Evolutionary conservation across 1,140 invertebrate species (phyloP).

Genomic region (Drosophila eugracilis): DNA sequence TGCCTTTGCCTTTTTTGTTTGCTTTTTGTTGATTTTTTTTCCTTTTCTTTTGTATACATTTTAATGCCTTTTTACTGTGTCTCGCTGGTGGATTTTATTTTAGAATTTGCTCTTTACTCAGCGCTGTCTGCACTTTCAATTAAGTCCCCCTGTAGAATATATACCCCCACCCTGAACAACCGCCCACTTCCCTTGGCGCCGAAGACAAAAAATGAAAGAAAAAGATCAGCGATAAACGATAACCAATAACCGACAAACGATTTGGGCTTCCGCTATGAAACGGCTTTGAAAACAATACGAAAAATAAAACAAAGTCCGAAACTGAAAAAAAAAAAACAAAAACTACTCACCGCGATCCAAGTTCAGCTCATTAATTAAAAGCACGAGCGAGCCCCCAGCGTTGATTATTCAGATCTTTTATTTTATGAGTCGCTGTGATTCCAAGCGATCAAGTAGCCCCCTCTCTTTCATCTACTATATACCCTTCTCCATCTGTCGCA

Average conservation of each 20-base stretch:
- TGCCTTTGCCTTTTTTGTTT: conserved; percentile 44
- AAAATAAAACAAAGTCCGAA: conserved; percentile 21
- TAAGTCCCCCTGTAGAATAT: conserved; percentile 30
- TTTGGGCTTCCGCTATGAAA: conserved; percentile 54
- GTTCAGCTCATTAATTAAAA: conserved; percentile 76
- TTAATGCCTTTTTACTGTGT: conserved; percentile 69
- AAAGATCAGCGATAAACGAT: conserved; percentile 25
- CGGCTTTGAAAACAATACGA: conserved; percentile 29
- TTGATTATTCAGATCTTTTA: conserved; percentile 49
- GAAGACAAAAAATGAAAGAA: conserved; percentile 10
- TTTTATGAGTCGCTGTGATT: conserved; percentile 52
- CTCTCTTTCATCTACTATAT: background rate
- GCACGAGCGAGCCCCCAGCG: conserved; percentile 72
- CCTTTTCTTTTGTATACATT: conserved; percentile 66
- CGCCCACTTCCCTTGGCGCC: conserved; percentile 12
- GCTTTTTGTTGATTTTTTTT: conserved; percentile 23
- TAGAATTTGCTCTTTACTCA: conserved; percentile 53
- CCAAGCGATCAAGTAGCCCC: conserved; percentile 13
- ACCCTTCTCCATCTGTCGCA: background rate
- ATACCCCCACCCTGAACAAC: background rate
- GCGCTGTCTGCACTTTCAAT: conserved; percentile 71
- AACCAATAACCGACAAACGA: conserved; percentile 9
- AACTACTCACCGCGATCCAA: conserved; percentile 48
- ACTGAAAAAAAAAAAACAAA: conserved; percentile 23
- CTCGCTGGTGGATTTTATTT: conserved; percentile 60